Evolutionary conservation across 2,113 vertebrate species (phyloP), one percentile per base, ranked within the genome.

Genomic region (Oxyura jamaicensis): DNA sequence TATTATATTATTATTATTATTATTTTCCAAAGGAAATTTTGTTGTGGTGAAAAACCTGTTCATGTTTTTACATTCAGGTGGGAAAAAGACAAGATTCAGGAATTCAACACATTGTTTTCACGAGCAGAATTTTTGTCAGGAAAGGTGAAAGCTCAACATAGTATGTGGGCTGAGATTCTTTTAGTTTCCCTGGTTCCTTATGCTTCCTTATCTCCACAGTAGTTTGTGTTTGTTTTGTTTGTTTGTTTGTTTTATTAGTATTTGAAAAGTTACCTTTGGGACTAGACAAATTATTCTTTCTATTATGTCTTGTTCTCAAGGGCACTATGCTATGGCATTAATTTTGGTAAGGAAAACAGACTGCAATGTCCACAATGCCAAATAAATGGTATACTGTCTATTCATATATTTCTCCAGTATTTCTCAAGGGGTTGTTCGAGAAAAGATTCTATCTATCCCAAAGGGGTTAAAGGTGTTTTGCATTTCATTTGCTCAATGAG

Each of bases 301-400:
- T 97, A 48, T 87, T 92, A 86, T 96, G 88, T 73, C 95, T 69
- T 86, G 41, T 96, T 95, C 86, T 97, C 69, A 96, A 95, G 69
- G 65, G 95, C 66, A 92, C 76, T 90, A 66, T 78, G 50, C 48
- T 77, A 16, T 52, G 69, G 68, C 68, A 75, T 93, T 96, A 88
- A 93, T 95, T 95, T 93, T 65, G 76, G 50, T 76, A 60, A 35
- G 13, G 62, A 89, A 95, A 92, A 95, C 85, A 81, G 58, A 55
- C 69, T 19, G 11, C 86, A 67, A 91, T 78, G 73, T 69, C 56
- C 29, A 67, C n/a, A 65, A 48, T 66, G 56, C 56, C 80, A 94
- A 90, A 97, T 91, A 91, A 97, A 97, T 89, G 55, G 56, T 91
- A 82, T 79, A 59, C 52, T 96, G 77, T 95, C 96, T 97, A 97